These are phyloP conservation scores for Drosophila mimetica DNA, from an alignment of 2,888 invertebrate species.

Conservation along the genomic window DNA sequence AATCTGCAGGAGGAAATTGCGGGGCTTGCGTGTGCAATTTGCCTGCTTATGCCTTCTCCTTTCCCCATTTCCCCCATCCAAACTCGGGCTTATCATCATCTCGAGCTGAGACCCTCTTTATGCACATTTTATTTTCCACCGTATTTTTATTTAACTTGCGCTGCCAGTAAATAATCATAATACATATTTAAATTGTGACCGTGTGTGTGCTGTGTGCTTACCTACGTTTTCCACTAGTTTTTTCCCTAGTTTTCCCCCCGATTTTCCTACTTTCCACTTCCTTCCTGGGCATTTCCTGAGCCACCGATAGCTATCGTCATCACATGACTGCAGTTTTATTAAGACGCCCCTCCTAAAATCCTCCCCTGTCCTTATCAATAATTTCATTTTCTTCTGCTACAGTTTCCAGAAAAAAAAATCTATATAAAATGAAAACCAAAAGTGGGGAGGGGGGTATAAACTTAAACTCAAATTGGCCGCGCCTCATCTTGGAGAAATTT, in stretches of 20 bases:
- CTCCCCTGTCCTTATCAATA: constrained; percentile 66
- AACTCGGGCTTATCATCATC: constrained; percentile 32
- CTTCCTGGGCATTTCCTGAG: constrained; percentile 62
- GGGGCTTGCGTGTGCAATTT: constrained; percentile 57
- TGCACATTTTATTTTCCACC: constrained; percentile 32
- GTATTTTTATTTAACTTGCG: constrained; percentile 32
- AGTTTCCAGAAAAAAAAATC: constrained; percentile 32
- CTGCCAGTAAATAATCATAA: constrained; percentile 74
- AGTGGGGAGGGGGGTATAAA: background rate
- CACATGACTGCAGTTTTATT: constrained; percentile 62
- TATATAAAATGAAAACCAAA: background rate
- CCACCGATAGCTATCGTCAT: constrained; percentile 69
- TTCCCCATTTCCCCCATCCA: background rate
- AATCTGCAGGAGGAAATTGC: constrained; percentile 9
- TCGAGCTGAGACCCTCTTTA: constrained; percentile 27
- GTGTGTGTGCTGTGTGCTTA: constrained; percentile 29
- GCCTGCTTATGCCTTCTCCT: constrained; percentile 41
- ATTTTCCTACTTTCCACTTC: too few relatives aligned
- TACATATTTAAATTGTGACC: constrained; percentile 73
- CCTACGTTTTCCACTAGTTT: constrained; percentile 24
- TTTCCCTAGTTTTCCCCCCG: too few relatives aligned
- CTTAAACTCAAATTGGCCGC: constrained; percentile 40
- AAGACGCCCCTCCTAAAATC: constrained; percentile 47
- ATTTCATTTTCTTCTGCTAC: constrained; percentile 63
- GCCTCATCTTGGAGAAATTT: constrained; percentile 49